Percentiles rank a stretch among this genome's conserved stretches.
phyloP scores from a whole-genome alignment of 2,113 vertebrate species.

The Hassar affinis region DNA sequence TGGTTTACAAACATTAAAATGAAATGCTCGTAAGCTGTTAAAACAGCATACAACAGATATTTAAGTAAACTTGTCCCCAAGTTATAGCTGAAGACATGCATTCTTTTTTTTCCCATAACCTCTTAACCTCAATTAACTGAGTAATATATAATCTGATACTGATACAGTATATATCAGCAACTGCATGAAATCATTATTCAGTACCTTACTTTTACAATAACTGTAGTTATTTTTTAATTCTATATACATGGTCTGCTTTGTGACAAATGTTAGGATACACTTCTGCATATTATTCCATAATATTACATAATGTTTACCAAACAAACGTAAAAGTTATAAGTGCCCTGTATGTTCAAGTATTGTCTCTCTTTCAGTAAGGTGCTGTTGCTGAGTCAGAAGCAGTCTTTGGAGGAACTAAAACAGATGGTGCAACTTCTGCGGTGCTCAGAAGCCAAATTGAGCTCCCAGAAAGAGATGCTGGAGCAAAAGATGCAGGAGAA shows the following conservation, averaged over 20 bases:
- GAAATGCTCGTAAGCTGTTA: background rate
- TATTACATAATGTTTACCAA: background rate
- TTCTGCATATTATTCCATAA: too few species aligned
- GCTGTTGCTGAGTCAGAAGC: slow-evolving; percentile 87
- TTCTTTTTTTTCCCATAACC: background rate
- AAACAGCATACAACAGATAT: background rate
- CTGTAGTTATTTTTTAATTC: too few species aligned
- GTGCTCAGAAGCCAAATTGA: slow-evolving; percentile 84
- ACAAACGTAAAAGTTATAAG: background rate
- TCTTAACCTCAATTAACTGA: background rate
- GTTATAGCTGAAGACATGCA: background rate
- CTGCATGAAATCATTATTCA: background rate
- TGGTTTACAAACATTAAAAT: background rate
- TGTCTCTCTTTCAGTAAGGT: slow-evolving; percentile 71
- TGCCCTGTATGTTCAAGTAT: background rate
- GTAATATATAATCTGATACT: too few species aligned
- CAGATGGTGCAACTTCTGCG: slow-evolving; percentile 88
- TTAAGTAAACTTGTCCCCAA: background rate
- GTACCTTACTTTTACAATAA: too few species aligned
- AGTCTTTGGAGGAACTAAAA: slow-evolving; percentile 87
- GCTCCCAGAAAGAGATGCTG: slow-evolving; percentile 87
- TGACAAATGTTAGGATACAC: background rate
- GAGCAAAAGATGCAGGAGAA: slow-evolving; percentile 88
- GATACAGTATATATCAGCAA: background rate
- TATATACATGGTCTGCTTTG: background rate